Evolutionary conservation across 1,140 invertebrate species (phyloP), one percentile per base, ranked within the genome.

Genomic region (Trachymyrmex septentrionalis): DNA sequence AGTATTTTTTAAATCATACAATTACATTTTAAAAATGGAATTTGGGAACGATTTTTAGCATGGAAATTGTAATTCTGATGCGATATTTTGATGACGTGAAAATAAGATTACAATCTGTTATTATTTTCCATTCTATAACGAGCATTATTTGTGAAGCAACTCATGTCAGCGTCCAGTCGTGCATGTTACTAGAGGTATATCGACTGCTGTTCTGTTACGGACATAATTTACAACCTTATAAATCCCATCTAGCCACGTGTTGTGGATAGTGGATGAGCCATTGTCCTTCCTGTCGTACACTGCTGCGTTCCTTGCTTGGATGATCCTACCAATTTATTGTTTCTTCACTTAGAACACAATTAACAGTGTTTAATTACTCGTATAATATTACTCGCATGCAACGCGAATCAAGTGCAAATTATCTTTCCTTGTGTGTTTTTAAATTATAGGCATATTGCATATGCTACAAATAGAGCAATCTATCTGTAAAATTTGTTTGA

Each of bases 141-240:
- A 4, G 69, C 53, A n/a, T 48, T 61, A 24, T 57, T 81, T 34
- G 78, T 61, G 44, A 75, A 73, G 67, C 80, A 73, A 84, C 80
- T 73, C 53, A 73, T 61, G 69, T 71, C 67, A 61, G 38, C 44
- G 72, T 73, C 69, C 69, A 38, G 85, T 67, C 24, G 64, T 21
- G 81, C 76, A 59, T 78, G 30, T 61, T 44, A 59, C 81, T 76
- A 86, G 72, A 19, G 38, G 73, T 88, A 80, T 93, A 93, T 92
- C 90, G 90, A 92, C 87, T 93, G 85, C 66, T 88, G 76, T 91
- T 90, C 92, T 93, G 91, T 86, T 91, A 90, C 88, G 48, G 93
- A 94, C 92, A 78, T 93, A 93, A 94, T 94, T 93, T 94, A 94
- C 91, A 92, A 88, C 89, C 87, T 88, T 66, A 72, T 77, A 69